A percentile compares a stretch with the other conserved stretches of the same genome.
Evolutionary conservation across 1,140 invertebrate species (phyloP).

Genomic region (Drosophila kanapiae): DNA sequence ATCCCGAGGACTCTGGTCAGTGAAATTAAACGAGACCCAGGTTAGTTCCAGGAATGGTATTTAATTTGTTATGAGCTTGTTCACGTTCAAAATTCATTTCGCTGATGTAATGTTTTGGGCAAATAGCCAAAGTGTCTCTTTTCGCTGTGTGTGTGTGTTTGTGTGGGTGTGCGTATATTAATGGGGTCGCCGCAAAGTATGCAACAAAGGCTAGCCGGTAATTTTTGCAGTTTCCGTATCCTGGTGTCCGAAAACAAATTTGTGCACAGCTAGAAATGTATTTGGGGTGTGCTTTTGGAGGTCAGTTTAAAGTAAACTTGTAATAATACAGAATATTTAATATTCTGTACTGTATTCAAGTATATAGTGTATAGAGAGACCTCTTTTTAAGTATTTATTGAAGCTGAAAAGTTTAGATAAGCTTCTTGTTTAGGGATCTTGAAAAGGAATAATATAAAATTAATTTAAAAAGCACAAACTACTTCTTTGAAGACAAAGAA

Average conservation of each 20-base stretch:
- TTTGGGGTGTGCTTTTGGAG: too few relatives aligned
- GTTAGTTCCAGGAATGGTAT: constrained; percentile 71
- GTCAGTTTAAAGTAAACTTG: neutral
- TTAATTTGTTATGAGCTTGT: constrained; percentile 75
- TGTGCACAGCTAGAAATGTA: constrained; percentile 1
- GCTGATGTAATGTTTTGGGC: constrained; percentile 80
- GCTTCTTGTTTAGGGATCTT: neutral
- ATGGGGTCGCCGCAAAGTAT: constrained; percentile 74
- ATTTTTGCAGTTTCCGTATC: constrained; percentile 40
- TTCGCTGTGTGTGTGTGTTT: neutral
- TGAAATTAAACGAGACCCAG: constrained; percentile 16
- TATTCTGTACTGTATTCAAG: too few relatives aligned
- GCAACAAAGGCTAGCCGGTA: constrained; percentile 47
- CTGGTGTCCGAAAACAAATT: constrained; percentile 7
- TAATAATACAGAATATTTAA: neutral
- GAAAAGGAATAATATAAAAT: neutral
- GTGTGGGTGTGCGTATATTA: constrained; percentile 44
- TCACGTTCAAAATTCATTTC: constrained; percentile 72
- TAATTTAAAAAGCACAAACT: neutral
- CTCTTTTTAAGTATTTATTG: neutral
- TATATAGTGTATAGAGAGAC: too few relatives aligned
- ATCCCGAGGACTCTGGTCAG: constrained; percentile 10
- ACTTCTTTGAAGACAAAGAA: neutral
- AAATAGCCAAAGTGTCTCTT: constrained; percentile 65
- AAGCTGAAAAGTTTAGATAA: neutral